Conservation (phyloP, 1,140 invertebrate genomes). For the Drosophila sproati region DNA sequence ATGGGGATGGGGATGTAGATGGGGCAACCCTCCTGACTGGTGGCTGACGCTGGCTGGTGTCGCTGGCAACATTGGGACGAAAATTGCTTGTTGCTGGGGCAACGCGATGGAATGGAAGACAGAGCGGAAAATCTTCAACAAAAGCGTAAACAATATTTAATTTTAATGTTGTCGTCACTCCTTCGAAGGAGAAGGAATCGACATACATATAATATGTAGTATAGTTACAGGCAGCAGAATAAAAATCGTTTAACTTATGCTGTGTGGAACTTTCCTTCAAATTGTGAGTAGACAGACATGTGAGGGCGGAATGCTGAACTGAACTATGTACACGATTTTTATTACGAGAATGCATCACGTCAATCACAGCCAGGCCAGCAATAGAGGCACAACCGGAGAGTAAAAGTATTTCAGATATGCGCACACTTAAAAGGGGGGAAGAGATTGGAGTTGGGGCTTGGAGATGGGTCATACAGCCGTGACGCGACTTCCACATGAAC, state of each 20-base stretch:
- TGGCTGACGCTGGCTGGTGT: conserved; percentile 18
- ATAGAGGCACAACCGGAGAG: conserved; percentile 27
- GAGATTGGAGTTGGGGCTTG: conserved; percentile 9
- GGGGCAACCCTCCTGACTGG: conserved; percentile 23
- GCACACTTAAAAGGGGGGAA: conserved; percentile 4
- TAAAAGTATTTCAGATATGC: conserved; percentile 50
- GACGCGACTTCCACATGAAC: conserved; percentile 59
- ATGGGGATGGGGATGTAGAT: conserved; percentile 1
- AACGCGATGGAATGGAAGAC: conserved; percentile 53
- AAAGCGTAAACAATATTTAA: conserved; percentile 75
- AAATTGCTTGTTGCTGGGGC: conserved; percentile 66
- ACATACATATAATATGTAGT: background rate
- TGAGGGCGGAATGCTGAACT: conserved; percentile 5
- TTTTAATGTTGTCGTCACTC: conserved; percentile 72
- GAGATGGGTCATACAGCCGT: conserved; percentile 37
- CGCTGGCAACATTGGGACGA: conserved; percentile 35
- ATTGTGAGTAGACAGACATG: conserved; percentile 6
- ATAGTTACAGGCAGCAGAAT: background rate
- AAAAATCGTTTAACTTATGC: conserved; percentile 52
- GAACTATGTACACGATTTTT: conserved; percentile 28
- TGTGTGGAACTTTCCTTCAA: conserved; percentile 32
- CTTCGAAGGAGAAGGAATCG: conserved; percentile 34
- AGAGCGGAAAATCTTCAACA: conserved; percentile 62
- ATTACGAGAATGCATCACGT: conserved; percentile 48
- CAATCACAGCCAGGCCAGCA: conserved; percentile 38